Evolutionary conservation across 2,888 invertebrate species (phyloP).

Genomic region (Oeneis ivallda): DNA sequence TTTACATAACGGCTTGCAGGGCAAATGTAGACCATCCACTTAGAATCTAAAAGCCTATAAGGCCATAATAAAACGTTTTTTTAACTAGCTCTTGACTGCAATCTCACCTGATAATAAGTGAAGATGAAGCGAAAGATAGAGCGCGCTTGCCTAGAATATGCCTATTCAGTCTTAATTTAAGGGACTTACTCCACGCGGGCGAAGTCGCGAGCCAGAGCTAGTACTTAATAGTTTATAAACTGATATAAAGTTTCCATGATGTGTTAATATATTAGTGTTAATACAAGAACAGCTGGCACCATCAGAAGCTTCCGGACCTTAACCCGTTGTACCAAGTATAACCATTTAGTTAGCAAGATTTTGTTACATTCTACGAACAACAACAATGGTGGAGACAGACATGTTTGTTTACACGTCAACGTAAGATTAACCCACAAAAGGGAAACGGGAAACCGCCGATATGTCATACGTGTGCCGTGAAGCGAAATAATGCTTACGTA

Average conservation of each 20-base stretch:
- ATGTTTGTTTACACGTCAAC: conserved; percentile 27
- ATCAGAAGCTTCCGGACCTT: conserved; percentile 11
- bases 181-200: too few relatives aligned
- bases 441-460: conserved; percentile 46
- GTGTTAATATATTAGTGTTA: conserved; percentile 7
- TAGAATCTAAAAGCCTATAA: too few relatives aligned
- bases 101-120: too few relatives aligned
- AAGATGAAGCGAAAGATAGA: too few relatives aligned
- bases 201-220: neutral
- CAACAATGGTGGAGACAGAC: conserved; percentile 38
- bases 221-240: neutral
- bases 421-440: conserved; percentile 40
- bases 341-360: conserved; percentile 41
- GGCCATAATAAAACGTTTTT: too few relatives aligned
- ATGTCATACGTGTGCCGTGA: conserved; percentile 37
- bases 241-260: neutral
- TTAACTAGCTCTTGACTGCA: too few relatives aligned
- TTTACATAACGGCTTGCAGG: too few relatives aligned
- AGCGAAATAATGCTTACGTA: conserved; percentile 48
- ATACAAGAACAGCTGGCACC: conserved; percentile 6
- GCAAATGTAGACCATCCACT: too few relatives aligned
- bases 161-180: too few relatives aligned
- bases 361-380: conserved; percentile 49
- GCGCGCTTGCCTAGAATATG: too few relatives aligned
- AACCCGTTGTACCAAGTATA: conserved; percentile 33